These are phyloP conservation scores for Paralvinella palmiformis DNA, from an alignment of 1,140 invertebrate species.

Conservation along the genomic window DNA sequence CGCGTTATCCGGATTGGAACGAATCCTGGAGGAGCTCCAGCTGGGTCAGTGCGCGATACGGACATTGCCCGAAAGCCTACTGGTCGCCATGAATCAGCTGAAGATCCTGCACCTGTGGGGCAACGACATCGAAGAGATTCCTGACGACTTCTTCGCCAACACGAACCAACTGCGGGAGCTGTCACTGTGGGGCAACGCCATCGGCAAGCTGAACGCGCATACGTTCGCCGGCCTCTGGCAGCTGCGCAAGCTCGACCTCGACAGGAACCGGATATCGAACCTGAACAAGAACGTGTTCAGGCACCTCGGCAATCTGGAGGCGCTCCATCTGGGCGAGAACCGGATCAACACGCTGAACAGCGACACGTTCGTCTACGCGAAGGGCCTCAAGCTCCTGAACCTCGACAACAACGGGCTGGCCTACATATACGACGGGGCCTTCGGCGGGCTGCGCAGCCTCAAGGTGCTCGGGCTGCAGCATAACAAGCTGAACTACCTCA, in stretches of 20 bases:
- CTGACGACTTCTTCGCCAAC: slow-evolving; percentile 4
- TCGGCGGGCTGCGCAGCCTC: slow-evolving; percentile 64
- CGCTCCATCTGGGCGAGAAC: slow-evolving; percentile 63
- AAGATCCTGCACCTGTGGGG: slow-evolving; percentile 13
- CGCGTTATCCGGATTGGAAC: slow-evolving; percentile 3
- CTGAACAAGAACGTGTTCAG: slow-evolving; percentile 9
- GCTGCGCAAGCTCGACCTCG: slow-evolving; percentile 15
- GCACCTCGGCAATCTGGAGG: slow-evolving; percentile 52
- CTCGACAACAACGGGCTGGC: slow-evolving; percentile 66
- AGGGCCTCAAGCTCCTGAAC: slow-evolving; percentile 61
- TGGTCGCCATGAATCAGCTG: slow-evolving; percentile 5
- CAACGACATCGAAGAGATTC: slow-evolving; percentile 13
- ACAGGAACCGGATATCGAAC: slow-evolving; percentile 11
- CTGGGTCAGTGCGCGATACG: slow-evolving; percentile 9
- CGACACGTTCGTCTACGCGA: slow-evolving; percentile 63
- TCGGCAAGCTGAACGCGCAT: slow-evolving; percentile 7
- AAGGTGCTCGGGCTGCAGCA: slow-evolving; percentile 61
- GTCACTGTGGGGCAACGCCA: slow-evolving; percentile 18
- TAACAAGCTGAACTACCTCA: slow-evolving; percentile 67
- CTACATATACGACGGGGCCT: slow-evolving; percentile 64
- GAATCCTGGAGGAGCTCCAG: slow-evolving; percentile 11
- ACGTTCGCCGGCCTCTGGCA: slow-evolving; percentile 17
- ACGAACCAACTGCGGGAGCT: slow-evolving; percentile 13
- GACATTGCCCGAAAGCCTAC: slow-evolving; percentile 1
- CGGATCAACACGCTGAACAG: slow-evolving; percentile 59